A percentile compares a stretch with the other conserved stretches of the same genome.
These are phyloP conservation scores for Moxostoma hubbsi DNA, from an alignment of 2,797 vertebrate species.

Conservation along the genomic window DNA sequence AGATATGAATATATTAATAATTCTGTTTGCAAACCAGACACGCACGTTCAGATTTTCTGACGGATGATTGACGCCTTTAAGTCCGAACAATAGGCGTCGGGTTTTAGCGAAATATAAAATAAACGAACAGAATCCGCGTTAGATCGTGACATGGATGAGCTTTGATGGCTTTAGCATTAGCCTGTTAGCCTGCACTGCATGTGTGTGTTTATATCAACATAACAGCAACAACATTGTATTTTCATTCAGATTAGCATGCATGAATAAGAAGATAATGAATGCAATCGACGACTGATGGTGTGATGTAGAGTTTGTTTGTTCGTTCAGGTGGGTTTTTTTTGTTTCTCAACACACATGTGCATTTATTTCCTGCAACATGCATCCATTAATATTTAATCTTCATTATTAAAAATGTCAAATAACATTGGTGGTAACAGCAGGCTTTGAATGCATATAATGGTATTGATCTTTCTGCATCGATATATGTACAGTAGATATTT, in stretches of 20 bases:
- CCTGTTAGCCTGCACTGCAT: constrained; percentile 18
- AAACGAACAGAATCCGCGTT: neutral
- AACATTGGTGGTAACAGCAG: neutral
- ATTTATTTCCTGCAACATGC: neutral
- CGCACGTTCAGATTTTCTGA: neutral
- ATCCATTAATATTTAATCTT: neutral
- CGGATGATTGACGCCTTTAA: neutral
- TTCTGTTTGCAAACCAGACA: constrained; percentile 16
- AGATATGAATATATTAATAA: neutral
- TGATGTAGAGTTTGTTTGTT: constrained; percentile 15
- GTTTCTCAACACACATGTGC: neutral
- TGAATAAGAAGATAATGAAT: neutral
- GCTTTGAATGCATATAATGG: neutral
- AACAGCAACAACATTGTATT: neutral
- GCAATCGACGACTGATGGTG: neutral
- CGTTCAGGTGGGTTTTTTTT: constrained; percentile 27
- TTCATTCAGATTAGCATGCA: neutral
- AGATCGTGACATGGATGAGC: neutral
- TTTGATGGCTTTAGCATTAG: constrained; percentile 39
- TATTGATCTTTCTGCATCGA: too few species aligned
- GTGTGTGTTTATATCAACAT: constrained; percentile 8
- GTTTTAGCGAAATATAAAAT: neutral
- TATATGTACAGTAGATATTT: too few species aligned
- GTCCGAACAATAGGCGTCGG: neutral
- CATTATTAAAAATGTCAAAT: neutral